phyloP scores from a whole-genome alignment of 2,888 invertebrate genomes.

The Selenia dentaria region DNA sequence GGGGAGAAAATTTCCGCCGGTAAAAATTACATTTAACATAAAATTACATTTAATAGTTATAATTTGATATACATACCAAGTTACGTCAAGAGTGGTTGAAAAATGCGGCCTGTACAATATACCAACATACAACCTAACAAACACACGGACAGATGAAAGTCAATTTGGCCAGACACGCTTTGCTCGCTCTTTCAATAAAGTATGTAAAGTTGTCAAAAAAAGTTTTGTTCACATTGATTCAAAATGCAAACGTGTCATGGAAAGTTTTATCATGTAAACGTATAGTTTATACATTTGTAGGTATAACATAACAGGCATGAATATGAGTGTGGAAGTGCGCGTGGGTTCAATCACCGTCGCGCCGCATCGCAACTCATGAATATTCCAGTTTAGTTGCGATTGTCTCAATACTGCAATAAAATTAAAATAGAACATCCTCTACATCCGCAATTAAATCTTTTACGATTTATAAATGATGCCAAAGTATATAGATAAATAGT shows the following conservation, averaged over 20 bases:
- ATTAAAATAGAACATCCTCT: conserved; percentile 54
- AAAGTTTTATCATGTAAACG: conserved; percentile 26
- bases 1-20: too few species aligned
- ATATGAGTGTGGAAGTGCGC: conserved; percentile 26
- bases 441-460: conserved; percentile 62
- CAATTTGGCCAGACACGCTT: too few species aligned
- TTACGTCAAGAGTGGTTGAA: too few species aligned
- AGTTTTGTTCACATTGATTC: conserved; percentile 6
- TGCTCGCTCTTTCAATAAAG: not conserved
- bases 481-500: conserved; percentile 16
- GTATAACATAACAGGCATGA: conserved; percentile 24
- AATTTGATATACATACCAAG: too few species aligned
- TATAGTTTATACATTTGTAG: conserved; percentile 22
- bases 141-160: too few species aligned
- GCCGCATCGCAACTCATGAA: conserved; percentile 42
- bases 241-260: conserved; percentile 18
- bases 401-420: conserved; percentile 54
- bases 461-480: conserved; percentile 54
- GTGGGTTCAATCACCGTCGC: conserved; percentile 35
- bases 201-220: conserved; percentile 8
- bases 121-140: too few species aligned
- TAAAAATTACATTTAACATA: too few species aligned
- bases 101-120: too few species aligned
- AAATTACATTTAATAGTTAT: too few species aligned
- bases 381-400: conserved; percentile 44